Conservation (phyloP, 2,113 vertebrate genomes). For the Microcebus ravelobensis region DNA sequence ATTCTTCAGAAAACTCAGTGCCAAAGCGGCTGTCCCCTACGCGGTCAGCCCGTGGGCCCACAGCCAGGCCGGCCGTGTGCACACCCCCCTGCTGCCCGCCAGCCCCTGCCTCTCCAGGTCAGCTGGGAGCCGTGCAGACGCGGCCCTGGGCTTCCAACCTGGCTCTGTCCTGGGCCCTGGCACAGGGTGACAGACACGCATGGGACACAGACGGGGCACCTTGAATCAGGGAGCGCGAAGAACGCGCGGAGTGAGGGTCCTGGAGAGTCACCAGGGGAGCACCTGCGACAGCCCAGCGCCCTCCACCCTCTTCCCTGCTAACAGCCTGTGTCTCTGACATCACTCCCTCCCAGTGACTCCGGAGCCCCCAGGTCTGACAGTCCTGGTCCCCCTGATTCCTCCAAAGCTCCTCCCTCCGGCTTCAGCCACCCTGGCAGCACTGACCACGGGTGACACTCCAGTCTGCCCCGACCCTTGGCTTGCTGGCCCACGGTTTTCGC, state of each 20-base stretch:
- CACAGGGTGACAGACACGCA: not conserved
- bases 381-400: rapidly evolving
- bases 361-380: not conserved
- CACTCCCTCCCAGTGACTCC: not conserved
- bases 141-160: not conserved
- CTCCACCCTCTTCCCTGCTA: rapidly evolving
- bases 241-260: rapidly evolving
- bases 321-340: rapidly evolving
- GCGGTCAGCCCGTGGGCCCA: not conserved
- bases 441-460: no score
- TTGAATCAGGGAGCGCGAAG: no score
- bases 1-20: rapidly evolving
- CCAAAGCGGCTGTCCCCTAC: rapidly evolving
- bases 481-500: no score
- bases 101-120: rapidly evolving
- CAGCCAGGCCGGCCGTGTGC: not conserved
- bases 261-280: rapidly evolving
- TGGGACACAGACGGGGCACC: no score
- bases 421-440: rapidly evolving
- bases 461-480: not conserved
- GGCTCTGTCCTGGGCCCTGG: not conserved
- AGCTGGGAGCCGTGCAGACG: rapidly evolving
- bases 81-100: rapidly evolving
- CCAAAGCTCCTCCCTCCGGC: no score
- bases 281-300: rapidly evolving